Base-by-base conservation (phyloP, 2,113 vertebrate species). In the Cavia porcellus region DNA sequence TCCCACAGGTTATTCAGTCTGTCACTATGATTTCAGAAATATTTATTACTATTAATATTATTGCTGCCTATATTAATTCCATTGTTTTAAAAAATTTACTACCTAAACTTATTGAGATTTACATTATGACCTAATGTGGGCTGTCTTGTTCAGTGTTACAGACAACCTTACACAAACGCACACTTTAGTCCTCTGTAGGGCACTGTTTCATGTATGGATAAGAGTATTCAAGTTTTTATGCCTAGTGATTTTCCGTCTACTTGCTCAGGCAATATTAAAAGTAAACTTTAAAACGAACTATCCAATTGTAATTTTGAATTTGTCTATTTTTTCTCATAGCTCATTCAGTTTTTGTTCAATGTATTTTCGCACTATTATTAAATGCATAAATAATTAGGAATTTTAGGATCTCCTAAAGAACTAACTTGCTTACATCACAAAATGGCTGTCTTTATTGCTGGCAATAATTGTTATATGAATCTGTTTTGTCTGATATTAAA, bases 371-470 rank as follows among this genome's bases (percentile, higher is more conserved):
- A 80, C 30, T 68, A 24, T 22, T 79, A 91, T 62, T 75, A 77
- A 82, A 50, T 70, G 35, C 11, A 84, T 74, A 74, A 79, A 80
- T 96, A 96, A 87, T 94, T 87, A 87, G 6, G 7, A 84, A 70
- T 47, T 14, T 24, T 92, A 86, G 75, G 5, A 66, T 19, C 11
- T 89, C 68, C 19, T 95, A 82, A 86, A 25, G 15, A 92, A 90
- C 14, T 84, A 25, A 4, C 13, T 3, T 10, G 25, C 42, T 93
- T 59, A 55, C 19, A 42, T 66, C 61, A 61, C 52, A 25, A 85
- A 93, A 86, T 61, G 7, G 10, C 57, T 86, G 5, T 92, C 42
- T 77, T 64, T 79, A 28, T 10, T 57, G 25, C 14, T 22, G 4
- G 1, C 45, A 79, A 62, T 52, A 38, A 52, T 3, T 86, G 45